A percentile compares a stretch with the other conserved stretches of the same genome.
Conservation (phyloP, 2,797 vertebrate species). For the Anisognathus igniventris region DNA sequence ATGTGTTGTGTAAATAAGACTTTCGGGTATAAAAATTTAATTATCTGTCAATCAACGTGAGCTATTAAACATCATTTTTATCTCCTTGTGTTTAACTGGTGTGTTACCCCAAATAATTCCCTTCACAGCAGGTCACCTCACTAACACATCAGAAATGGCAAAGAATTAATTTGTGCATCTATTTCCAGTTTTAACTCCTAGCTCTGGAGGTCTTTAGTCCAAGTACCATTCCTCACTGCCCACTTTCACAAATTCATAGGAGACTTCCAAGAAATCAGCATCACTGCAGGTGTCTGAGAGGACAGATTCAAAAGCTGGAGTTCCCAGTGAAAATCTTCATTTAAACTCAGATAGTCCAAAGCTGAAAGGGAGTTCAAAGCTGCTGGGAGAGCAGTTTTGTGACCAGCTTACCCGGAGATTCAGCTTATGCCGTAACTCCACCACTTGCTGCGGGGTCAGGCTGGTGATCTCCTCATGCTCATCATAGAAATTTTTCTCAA, state of each 20-base stretch:
- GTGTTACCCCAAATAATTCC: not conserved
- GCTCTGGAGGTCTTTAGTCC: not conserved
- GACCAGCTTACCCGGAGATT: constrained; percentile 86
- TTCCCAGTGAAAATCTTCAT: not conserved
- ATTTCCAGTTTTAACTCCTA: not conserved
- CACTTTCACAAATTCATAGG: not conserved
- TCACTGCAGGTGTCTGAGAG: not conserved
- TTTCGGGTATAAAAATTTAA: not conserved
- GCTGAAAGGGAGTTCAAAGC: not conserved
- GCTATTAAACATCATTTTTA: not conserved
- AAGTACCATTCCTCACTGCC: not conserved
- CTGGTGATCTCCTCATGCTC: constrained; percentile 93
- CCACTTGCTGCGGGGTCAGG: constrained; percentile 84
- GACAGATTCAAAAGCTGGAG: not conserved
- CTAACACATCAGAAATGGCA: not conserved
- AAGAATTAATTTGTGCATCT: not conserved
- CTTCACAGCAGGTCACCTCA: not conserved
- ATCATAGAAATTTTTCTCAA: constrained; percentile 97
- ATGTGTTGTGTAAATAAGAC: not conserved
- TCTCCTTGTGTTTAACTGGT: not conserved
- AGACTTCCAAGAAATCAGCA: not conserved
- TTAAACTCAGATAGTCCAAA: not conserved
- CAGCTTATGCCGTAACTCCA: constrained; percentile 91
- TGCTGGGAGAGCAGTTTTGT: not conserved
- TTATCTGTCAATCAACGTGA: not conserved